phyloP scores from a whole-genome alignment of 2,888 invertebrate species.

The Phengaris alcon region DNA sequence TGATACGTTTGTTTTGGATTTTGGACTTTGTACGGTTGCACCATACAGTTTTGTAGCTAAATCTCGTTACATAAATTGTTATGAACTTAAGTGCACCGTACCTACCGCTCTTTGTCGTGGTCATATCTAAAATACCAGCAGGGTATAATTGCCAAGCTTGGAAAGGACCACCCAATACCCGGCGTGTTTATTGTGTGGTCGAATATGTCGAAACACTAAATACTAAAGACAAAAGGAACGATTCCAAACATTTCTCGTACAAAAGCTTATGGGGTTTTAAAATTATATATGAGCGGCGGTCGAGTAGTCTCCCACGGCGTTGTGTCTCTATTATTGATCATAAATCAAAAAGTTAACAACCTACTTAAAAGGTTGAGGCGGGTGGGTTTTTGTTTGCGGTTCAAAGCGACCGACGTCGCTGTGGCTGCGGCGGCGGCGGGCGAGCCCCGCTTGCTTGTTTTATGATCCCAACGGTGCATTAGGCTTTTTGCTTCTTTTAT shows the following conservation, averaged over 20 bases:
- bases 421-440: conserved; percentile 57
- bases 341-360: conserved; percentile 80
- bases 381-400: conserved; percentile 71
- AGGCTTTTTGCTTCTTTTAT: conserved; percentile 66
- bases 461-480: conserved; percentile 76
- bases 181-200: conserved; percentile 40
- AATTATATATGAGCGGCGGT: conserved; percentile 73
- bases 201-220: conserved; percentile 43
- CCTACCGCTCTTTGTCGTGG: not conserved
- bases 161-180: conserved; percentile 57
- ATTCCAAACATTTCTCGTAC: conserved; percentile 49
- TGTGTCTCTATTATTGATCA: conserved; percentile 79
- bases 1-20: too few relatives aligned
- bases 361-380: conserved; percentile 76
- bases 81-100: not conserved
- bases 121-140: conserved; percentile 7
- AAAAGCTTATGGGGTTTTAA: conserved; percentile 71
- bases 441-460: conserved; percentile 76
- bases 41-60: not conserved
- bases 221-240: conserved; percentile 59
- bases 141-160: conserved; percentile 5
- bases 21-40: too few relatives aligned
- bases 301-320: conserved; percentile 75
- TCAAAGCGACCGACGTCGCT: conserved; percentile 72
- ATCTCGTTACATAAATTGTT: conserved; percentile 2